Conservation (phyloP, 2,797 vertebrate species). For the Syndactyla subalaris region DNA sequence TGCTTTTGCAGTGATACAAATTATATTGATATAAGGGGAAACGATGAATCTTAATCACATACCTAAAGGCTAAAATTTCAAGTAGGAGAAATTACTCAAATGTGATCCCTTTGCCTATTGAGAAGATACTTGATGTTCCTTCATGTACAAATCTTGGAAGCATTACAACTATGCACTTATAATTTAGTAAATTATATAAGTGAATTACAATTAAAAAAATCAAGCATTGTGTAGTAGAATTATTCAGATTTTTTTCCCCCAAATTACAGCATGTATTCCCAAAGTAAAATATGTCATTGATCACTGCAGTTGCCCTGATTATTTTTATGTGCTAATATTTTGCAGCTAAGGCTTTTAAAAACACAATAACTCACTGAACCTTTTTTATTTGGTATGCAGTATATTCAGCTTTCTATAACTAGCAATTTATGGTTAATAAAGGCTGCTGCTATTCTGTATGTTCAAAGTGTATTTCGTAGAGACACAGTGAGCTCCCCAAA, state of each 20-base stretch:
- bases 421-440: not conserved
- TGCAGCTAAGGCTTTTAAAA: not conserved
- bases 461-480: not conserved
- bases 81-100: not conserved
- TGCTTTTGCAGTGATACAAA: slow-evolving; percentile 13
- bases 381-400: not conserved
- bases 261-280: not conserved
- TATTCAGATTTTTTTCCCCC: not conserved
- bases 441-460: not conserved
- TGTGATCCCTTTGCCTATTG: slow-evolving; percentile 12
- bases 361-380: not conserved
- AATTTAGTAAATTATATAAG: not conserved
- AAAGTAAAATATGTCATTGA: not conserved
- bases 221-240: not conserved
- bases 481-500: not conserved
- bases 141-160: slow-evolving; percentile 39
- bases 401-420: not conserved
- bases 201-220: not conserved
- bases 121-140: slow-evolving; percentile 18
- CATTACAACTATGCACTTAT: not conserved
- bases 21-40: slow-evolving; percentile 27
- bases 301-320: not conserved
- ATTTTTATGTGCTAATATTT: not conserved
- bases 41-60: not conserved
- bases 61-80: slow-evolving; percentile 13